Evolutionary conservation across 2,888 invertebrate genomes (phyloP).

Genomic region (Brassicogethes aeneus): DNA sequence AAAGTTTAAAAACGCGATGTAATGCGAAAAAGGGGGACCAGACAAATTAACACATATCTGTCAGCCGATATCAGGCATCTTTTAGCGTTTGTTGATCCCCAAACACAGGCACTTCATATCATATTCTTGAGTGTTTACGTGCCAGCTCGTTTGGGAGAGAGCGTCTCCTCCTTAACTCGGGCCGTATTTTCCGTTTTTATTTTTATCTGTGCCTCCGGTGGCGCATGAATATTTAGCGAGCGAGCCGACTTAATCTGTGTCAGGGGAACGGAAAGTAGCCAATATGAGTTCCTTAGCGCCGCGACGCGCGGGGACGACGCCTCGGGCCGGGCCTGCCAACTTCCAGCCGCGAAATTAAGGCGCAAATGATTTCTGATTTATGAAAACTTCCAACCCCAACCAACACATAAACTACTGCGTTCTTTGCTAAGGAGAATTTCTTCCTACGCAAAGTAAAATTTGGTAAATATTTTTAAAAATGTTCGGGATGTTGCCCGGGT

Average conservation of each 20-base stretch:
- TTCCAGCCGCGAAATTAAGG: slow-evolving; percentile 32
- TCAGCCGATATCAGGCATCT: slow-evolving; percentile 13
- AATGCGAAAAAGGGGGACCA: too few relatives aligned
- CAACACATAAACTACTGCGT: neutral
- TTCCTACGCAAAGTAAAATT: too few relatives aligned
- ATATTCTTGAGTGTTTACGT: slow-evolving; percentile 41
- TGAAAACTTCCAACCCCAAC: slow-evolving; percentile 24
- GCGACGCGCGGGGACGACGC: slow-evolving; percentile 1
- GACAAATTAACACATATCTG: slow-evolving; percentile 22
- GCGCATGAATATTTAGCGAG: slow-evolving; percentile 51
- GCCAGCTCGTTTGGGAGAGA: slow-evolving; percentile 33
- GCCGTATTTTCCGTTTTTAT: too few relatives aligned
- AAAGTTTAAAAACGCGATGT: too few relatives aligned
- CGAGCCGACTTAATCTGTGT: slow-evolving; percentile 50
- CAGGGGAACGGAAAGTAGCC: slow-evolving; percentile 44
- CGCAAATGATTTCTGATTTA: slow-evolving; percentile 38
- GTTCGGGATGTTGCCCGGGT: too few relatives aligned
- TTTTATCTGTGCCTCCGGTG: slow-evolving; percentile 48
- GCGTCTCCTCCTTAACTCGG: slow-evolving; percentile 28
- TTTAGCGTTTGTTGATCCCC: slow-evolving; percentile 12
- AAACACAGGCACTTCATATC: slow-evolving; percentile 34
- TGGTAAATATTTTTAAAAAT: too few relatives aligned
- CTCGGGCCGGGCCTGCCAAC: slow-evolving; percentile 9
- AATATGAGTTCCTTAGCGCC: slow-evolving; percentile 39
- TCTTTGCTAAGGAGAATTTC: too few relatives aligned